phyloP scores from a whole-genome alignment of 1,140 invertebrate species.

The Coboldia fuscipes region DNA sequence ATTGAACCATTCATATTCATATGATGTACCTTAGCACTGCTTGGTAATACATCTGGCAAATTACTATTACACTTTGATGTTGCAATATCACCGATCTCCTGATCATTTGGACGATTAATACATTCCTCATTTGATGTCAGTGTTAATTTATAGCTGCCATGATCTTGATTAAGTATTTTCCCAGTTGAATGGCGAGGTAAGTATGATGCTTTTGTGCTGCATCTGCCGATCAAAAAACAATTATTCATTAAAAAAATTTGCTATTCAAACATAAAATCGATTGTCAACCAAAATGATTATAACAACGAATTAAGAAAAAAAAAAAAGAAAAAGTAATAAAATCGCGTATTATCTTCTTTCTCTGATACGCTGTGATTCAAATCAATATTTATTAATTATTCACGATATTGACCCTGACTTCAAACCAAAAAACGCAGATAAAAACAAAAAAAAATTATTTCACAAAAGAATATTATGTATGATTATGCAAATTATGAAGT shows the following conservation, averaged over 20 bases:
- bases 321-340: neutral
- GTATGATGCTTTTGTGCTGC: constrained; percentile 59
- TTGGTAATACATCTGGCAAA: constrained; percentile 26
- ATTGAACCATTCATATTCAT: neutral
- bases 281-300: neutral
- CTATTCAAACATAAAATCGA: no score
- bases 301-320: neutral
- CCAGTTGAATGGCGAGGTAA: constrained; percentile 43
- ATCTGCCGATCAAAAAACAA: constrained; percentile 29
- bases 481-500: no score
- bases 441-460: no score
- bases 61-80: constrained; percentile 15
- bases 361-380: no score
- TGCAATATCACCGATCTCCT: constrained; percentile 6
- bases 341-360: no score
- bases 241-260: no score
- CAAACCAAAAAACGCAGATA: no score
- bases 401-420: no score
- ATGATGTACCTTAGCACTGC: constrained; percentile 23
- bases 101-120: constrained; percentile 15
- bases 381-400: no score
- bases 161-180: constrained; percentile 33
- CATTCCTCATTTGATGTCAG: constrained; percentile 41
- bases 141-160: constrained; percentile 54
- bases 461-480: no score